Percentiles rank a stretch among this genome's conserved stretches.
phyloP scores from a whole-genome alignment of 2,113 vertebrate genomes.

The Chionodraco myersi region DNA sequence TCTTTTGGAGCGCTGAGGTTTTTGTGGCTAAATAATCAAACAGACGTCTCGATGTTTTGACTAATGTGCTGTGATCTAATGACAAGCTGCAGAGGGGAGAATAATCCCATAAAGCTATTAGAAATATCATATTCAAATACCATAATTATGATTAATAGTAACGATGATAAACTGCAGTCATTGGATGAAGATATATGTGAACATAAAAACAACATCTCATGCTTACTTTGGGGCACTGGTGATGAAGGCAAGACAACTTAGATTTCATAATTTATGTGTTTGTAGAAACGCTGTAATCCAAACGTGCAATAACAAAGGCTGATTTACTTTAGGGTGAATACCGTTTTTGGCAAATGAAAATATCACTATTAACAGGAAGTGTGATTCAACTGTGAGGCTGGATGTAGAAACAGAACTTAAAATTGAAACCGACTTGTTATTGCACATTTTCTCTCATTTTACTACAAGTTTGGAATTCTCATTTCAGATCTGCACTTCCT shows the following conservation, averaged over 20 bases:
- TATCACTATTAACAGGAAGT: slow-evolving; percentile 22
- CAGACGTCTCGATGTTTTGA: slow-evolving; percentile 66
- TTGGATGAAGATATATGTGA: slow-evolving; percentile 40
- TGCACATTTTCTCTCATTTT: slow-evolving; percentile 1
- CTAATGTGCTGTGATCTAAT: slow-evolving; percentile 70
- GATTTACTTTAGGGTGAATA: slow-evolving; percentile 32
- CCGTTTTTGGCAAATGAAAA: slow-evolving; percentile 21
- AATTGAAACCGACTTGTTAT: slow-evolving; percentile 11
- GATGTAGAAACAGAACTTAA: slow-evolving; percentile 1
- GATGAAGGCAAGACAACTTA: slow-evolving; percentile 34
- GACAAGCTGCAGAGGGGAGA: slow-evolving; percentile 53
- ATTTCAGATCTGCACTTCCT: not conserved
- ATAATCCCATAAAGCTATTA: slow-evolving; percentile 66
- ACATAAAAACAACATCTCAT: slow-evolving; percentile 34
- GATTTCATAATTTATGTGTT: slow-evolving; percentile 40
- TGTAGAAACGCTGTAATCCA: slow-evolving; percentile 29
- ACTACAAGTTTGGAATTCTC: not conserved
- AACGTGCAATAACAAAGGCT: slow-evolving; percentile 38
- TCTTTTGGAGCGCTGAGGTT: slow-evolving; percentile 63
- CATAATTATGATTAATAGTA: slow-evolving; percentile 69
- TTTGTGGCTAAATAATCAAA: slow-evolving; percentile 73
- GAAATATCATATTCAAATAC: slow-evolving; percentile 70
- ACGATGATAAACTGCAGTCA: slow-evolving; percentile 62
- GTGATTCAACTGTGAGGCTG: slow-evolving; percentile 27
- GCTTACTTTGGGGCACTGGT: slow-evolving; percentile 20